phyloP scores from a whole-genome alignment of 2,797 vertebrate species.

The Morus bassanus region DNA sequence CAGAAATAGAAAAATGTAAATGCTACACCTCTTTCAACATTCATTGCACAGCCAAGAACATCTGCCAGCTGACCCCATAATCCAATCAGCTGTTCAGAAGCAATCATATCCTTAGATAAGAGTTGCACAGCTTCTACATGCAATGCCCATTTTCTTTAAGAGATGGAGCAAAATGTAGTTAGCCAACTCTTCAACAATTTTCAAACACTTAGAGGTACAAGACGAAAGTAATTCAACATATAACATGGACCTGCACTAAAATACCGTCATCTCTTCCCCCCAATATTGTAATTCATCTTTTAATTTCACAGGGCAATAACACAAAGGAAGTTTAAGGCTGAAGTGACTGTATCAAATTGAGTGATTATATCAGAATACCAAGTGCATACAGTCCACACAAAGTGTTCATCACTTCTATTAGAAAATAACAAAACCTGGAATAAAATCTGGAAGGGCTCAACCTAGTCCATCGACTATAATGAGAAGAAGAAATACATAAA shows the following conservation, averaged over 20 bases:
- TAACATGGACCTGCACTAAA: constrained; percentile 5
- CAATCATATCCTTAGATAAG: constrained; percentile 33
- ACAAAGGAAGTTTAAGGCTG: not conserved
- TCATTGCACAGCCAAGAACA: constrained; percentile 64
- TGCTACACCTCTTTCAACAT: constrained; percentile 53
- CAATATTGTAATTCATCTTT: constrained; percentile 9
- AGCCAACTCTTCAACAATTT: constrained; percentile 17
- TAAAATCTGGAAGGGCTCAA: not conserved
- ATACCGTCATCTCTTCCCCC: not conserved
- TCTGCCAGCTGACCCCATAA: constrained; percentile 82
- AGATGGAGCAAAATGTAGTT: constrained; percentile 22
- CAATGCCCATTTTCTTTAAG: constrained; percentile 16
- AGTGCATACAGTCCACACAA: not conserved
- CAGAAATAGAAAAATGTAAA: constrained; percentile 62
- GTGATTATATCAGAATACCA: not conserved
- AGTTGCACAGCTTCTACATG: constrained; percentile 3
- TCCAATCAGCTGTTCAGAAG: constrained; percentile 41
- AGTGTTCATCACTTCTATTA: not conserved
- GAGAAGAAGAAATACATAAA: not conserved
- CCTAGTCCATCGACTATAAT: fast-evolving
- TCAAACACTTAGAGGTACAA: constrained; percentile 10
- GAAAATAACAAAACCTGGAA: not conserved
- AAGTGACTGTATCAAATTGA: not conserved
- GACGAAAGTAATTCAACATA: constrained; percentile 11
- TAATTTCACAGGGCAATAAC: constrained; percentile 12